Evolutionary conservation across 2,113 vertebrate genomes (phyloP).

Genomic region (Cricetomys ansorgei): DNA sequence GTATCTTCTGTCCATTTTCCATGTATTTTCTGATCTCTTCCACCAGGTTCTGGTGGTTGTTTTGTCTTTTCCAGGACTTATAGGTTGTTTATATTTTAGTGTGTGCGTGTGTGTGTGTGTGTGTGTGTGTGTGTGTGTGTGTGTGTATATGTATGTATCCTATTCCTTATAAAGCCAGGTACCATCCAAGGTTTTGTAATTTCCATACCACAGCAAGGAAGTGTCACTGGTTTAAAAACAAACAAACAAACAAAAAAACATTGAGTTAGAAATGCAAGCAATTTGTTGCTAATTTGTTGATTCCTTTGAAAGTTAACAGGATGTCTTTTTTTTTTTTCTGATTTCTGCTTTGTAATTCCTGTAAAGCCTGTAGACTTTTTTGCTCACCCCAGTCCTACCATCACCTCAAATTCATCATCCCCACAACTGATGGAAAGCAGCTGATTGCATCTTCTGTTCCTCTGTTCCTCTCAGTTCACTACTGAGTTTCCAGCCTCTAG

Average conservation of each 20-base stretch:
- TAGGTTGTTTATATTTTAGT: constrained; percentile 43
- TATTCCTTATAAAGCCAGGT: constrained; percentile 60
- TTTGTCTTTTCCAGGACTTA: constrained; percentile 59
- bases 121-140: no score
- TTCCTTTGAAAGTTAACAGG: constrained; percentile 38
- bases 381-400: not conserved
- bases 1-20: constrained; percentile 23
- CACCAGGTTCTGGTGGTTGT: not conserved
- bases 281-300: constrained; percentile 45
- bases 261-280: not conserved
- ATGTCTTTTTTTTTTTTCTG: constrained; percentile 32
- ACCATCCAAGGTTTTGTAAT: constrained; percentile 39
- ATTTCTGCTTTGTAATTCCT: constrained; percentile 33
- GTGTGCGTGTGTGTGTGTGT: no score
- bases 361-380: not conserved
- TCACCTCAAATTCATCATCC: not conserved
- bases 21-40: constrained; percentile 48
- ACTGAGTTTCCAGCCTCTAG: not conserved
- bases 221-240: not conserved
- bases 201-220: constrained; percentile 3
- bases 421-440: not conserved
- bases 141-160: no score
- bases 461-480: not conserved
- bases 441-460: not conserved
- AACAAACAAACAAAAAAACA: constrained; percentile 19